Evolutionary conservation across 64 coral and sea anemone genomes (phyloP), one percentile per base, ranked within the genome.

Genomic region (Actinia equina): DNA sequence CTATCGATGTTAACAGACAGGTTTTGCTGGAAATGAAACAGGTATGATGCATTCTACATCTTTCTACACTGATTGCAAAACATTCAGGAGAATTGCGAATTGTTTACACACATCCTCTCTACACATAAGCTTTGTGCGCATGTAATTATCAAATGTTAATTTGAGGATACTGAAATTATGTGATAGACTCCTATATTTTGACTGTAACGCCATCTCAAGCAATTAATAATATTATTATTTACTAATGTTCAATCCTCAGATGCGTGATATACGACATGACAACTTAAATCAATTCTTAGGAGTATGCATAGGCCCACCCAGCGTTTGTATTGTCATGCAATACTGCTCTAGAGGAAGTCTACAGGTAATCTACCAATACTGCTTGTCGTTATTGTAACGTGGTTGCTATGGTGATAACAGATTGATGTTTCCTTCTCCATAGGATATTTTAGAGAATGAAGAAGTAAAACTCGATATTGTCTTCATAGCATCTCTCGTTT

Each of bases 231-330:
- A 49, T 49, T 49, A 49, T 49, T 49, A 49, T 49, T 49, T 49
- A 49, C 46, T 49, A 49, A 6, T 49, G 46, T 49, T 49, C 46
- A 49, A 49, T 49, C 43, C 5, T 16, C 58, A 95, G 94, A 95
- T 95, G 94, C 87, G 94, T 13, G 94, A 95, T 83, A 95, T 95
- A 88, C 88, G 94, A 25, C 94, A 95, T 43, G 94, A 95, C 20
- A 95, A 95, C 74, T 78, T 95, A 27, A 95, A 95, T 87, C 94
- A 92, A 70, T 95, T 95, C 44, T 87, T 95, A 37, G 94, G 94
- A 41, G 94, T 91, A 13, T 95, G 94, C 60, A 91, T 95, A 16
- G 94, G 88, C 14, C 94, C 94, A 20, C 90, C 91, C 3, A 86
- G 83, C 20, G 81, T 95, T 69, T 95, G 90, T 17, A 95, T 95